Evolutionary conservation across 2,113 vertebrate species (phyloP).

Genomic region (Hystrix cristata): DNA sequence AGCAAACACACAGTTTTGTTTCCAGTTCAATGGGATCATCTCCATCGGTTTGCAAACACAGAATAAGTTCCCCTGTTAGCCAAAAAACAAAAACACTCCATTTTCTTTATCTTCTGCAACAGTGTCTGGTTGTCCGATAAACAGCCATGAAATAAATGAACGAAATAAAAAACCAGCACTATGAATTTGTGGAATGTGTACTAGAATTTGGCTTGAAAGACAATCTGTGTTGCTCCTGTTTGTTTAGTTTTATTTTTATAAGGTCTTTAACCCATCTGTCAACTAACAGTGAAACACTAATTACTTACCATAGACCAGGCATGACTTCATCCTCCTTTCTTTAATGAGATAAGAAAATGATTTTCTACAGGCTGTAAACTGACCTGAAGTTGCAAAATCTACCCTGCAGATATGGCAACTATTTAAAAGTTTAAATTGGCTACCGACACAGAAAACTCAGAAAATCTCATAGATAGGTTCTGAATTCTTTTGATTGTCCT

Average conservation of each 20-base stretch:
- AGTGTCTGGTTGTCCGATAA: not conserved
- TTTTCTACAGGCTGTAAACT: not conserved
- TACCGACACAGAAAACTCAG: not conserved
- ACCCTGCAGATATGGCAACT: not conserved
- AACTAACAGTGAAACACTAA: not conserved
- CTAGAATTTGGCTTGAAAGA: not conserved
- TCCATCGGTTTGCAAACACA: not conserved
- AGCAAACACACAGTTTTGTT: conserved; percentile 58
- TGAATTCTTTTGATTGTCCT: not conserved
- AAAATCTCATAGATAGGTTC: not conserved
- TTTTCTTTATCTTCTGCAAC: not conserved
- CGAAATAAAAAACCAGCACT: not conserved
- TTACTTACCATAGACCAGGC: not conserved
- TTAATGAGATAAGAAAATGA: not conserved
- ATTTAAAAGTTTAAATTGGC: not conserved
- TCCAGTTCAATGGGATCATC: not conserved
- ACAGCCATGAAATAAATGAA: not conserved
- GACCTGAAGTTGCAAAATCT: not conserved
- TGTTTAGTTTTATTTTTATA: not conserved
- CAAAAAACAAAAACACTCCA: conserved; percentile 68
- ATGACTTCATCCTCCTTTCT: not conserved
- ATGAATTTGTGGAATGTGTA: not conserved
- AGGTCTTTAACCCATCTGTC: not conserved
- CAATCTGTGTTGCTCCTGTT: not conserved
- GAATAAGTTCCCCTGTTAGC: not conserved